phyloP scores from a whole-genome alignment of 1,140 invertebrate species.

The Gonatopus flavifemur region DNA sequence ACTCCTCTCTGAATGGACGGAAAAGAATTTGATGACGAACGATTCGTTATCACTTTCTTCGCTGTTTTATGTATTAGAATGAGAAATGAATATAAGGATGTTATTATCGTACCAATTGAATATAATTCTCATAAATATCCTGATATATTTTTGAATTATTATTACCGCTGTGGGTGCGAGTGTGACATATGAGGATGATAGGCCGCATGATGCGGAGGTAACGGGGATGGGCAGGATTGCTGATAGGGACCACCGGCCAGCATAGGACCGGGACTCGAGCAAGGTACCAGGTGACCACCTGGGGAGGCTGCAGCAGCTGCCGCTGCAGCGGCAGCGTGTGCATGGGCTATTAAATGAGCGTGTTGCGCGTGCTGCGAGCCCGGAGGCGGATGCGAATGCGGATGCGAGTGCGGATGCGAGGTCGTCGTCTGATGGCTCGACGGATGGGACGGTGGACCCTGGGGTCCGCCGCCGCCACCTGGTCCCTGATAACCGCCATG shows the following conservation, averaged over 20 bases:
- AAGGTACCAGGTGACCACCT: constrained; percentile 66
- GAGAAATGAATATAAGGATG: no score
- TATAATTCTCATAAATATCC: no score
- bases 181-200: constrained; percentile 66
- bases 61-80: no score
- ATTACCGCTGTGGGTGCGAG: constrained; percentile 74
- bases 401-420: constrained; percentile 38
- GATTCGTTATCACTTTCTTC: no score
- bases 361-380: constrained; percentile 65
- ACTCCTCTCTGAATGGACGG: no score
- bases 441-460: constrained; percentile 26
- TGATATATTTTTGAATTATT: no score
- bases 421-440: constrained; percentile 32
- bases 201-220: constrained; percentile 61
- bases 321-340: constrained; percentile 63
- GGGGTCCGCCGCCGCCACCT: constrained; percentile 36
- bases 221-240: constrained; percentile 63
- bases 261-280: constrained; percentile 60
- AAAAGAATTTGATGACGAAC: no score
- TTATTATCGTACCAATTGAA: no score
- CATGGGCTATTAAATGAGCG: constrained; percentile 62
- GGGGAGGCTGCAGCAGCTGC: constrained; percentile 63
- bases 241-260: constrained; percentile 60
- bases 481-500: constrained; percentile 56
- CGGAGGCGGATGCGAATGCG: constrained; percentile 41